Evolutionary conservation across 2,797 vertebrate species (phyloP), one percentile per base, ranked within the genome.

Genomic region (Benthosema pterotum): DNA sequence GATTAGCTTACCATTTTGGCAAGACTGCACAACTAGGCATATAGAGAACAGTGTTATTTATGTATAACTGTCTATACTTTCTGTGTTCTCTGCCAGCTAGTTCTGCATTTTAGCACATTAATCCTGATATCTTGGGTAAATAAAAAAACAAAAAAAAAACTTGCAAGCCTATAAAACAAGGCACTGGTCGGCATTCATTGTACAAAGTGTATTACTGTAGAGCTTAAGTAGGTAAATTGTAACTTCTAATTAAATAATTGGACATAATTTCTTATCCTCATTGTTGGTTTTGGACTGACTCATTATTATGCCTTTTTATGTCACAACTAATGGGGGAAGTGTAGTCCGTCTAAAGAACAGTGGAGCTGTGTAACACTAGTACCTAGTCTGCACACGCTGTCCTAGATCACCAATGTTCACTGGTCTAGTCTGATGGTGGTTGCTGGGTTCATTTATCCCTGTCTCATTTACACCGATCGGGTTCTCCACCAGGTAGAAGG

Each of bases 401-500:
- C 74, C 83, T 55, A 52, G 84, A 80, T 79, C 82, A 77, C 65
- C 22, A 78, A 77, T 82, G 73, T 57, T 77, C 79, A 63, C 60
- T 47, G 71, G 60, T 74, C 77, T 78, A 82, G 84, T 82, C 71
- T 77, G 67, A 70, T 85, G 74, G 87, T 86, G 75, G 90, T 85
- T 83, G 71, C 4, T 19, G 19, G 85, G 72, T 77, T 86, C 70
- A 67, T 81, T 85, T 72, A 74, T 72, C 83, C 66, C 51, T 0
- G 69, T 86, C 84, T 91, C 85, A 42, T 81, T 91, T 91, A 87
- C 87, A 86, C 67, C 22, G 84, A 88, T 91, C 78, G 57, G 53
- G 63, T 90, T 90, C 69, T 67, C 62, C 65, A 69, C 50, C 67
- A 73, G 18, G 73, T n/a, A 47, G 9, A 58, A 67, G 52, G 71